Conservation (phyloP, 2,888 invertebrate species). For the Aradus depressus region DNA sequence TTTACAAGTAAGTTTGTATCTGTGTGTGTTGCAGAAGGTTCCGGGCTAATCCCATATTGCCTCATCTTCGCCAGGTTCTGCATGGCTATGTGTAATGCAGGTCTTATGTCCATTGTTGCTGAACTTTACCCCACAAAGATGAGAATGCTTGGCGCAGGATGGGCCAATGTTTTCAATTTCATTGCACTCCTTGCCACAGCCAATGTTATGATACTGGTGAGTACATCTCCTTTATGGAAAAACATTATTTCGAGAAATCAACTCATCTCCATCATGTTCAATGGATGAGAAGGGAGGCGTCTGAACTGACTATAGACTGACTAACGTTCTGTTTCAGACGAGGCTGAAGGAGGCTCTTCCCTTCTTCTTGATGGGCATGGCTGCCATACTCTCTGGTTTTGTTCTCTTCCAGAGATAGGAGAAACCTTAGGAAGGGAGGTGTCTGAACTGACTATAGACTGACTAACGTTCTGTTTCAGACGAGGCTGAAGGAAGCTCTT, state of each 20-base stretch:
- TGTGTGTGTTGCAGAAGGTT: background rate
- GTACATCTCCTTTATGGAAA: background rate
- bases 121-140: slow-evolving; percentile 21
- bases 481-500: too few relatives aligned
- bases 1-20: background rate
- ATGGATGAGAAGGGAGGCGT: too few relatives aligned
- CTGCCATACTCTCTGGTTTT: background rate
- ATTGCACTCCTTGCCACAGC: slow-evolving; percentile 14
- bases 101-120: slow-evolving; percentile 11
- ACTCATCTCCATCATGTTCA: background rate
- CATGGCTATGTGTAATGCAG: slow-evolving; percentile 21
- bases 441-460: too few relatives aligned
- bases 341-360: too few relatives aligned
- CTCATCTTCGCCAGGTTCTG: slow-evolving; percentile 17
- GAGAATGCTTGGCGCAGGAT: slow-evolving; percentile 17
- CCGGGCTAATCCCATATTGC: background rate
- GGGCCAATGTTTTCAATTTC: slow-evolving; percentile 17
- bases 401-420: background rate
- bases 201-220: slow-evolving; percentile 17
- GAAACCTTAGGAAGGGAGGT: too few relatives aligned
- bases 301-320: too few relatives aligned
- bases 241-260: background rate
- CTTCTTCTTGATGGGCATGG: background rate
- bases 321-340: too few relatives aligned
- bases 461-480: too few relatives aligned